Conservation (phyloP, 2,797 vertebrate genomes). For the Esox masquinongy region DNA sequence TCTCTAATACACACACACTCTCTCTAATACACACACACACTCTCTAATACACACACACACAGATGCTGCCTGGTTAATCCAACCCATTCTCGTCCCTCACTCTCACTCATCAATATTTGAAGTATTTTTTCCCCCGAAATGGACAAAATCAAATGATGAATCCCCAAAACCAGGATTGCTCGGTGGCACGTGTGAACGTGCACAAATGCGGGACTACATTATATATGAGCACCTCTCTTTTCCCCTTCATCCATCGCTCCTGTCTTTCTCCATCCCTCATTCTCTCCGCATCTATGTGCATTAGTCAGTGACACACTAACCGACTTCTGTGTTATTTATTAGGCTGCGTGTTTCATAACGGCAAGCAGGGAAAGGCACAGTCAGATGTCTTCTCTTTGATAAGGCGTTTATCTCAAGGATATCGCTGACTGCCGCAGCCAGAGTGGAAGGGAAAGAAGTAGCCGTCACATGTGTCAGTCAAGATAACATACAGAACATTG, state of each 20-base stretch:
- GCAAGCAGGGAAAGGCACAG: constrained; percentile 43
- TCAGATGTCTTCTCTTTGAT: constrained; percentile 58
- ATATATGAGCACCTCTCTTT: constrained; percentile 63
- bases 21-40: constrained; percentile 1
- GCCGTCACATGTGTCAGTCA: constrained; percentile 37
- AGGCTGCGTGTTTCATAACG: constrained; percentile 73
- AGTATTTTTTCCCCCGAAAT: constrained; percentile 37
- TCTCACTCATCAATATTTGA: constrained; percentile 77
- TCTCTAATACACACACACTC: constrained; percentile 32
- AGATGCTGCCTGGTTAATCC: not conserved
- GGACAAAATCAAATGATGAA: constrained; percentile 72
- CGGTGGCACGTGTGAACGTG: constrained; percentile 65
- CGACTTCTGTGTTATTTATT: constrained; percentile 70
- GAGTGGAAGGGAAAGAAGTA: constrained; percentile 23
- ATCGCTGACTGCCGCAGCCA: constrained; percentile 51
- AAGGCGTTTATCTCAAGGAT: constrained; percentile 61
- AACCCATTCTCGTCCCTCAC: not conserved
- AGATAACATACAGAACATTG: constrained; percentile 20
- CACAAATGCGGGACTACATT: constrained; percentile 66
- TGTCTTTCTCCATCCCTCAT: not conserved
- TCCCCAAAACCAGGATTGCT: constrained; percentile 55
- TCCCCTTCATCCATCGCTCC: too few species aligned
- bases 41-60: constrained; percentile 14
- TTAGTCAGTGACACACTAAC: constrained; percentile 68
- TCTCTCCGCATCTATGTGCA: constrained; percentile 40